Conservation (phyloP, 2,888 invertebrate species). For the Ephialtes manifestator region DNA sequence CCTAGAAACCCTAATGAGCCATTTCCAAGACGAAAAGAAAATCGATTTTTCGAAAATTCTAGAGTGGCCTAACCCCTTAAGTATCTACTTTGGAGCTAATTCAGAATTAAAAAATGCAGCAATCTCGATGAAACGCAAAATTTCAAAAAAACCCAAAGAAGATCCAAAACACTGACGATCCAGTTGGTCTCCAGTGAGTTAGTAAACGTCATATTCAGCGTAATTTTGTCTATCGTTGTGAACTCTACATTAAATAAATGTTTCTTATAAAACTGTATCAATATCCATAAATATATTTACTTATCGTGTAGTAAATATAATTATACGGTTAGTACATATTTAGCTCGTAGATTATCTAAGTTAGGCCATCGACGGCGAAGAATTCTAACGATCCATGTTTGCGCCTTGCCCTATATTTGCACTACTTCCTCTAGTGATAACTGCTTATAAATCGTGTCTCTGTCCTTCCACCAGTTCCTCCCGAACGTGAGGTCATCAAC, state of each 20-base stretch:
- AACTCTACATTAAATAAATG: neutral
- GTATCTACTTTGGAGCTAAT: too few species aligned
- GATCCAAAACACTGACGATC: too few species aligned
- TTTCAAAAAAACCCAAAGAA: too few species aligned
- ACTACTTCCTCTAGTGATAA: neutral
- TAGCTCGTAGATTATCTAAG: neutral
- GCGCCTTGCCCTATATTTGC: neutral
- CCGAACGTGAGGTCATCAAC: constrained; percentile 92
- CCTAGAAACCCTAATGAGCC: too few species aligned
- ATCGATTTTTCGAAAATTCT: too few species aligned
- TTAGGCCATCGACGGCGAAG: neutral
- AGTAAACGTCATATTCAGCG: too few species aligned
- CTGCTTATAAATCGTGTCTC: neutral
- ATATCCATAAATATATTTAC: neutral
- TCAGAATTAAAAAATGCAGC: too few species aligned
- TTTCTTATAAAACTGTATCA: neutral
- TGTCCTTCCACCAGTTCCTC: constrained; percentile 88
- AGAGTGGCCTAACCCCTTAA: too few species aligned
- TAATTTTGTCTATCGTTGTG: too few species aligned
- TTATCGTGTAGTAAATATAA: constrained; percentile 26
- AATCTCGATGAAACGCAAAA: too few species aligned
- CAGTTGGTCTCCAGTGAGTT: too few species aligned
- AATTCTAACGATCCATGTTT: neutral
- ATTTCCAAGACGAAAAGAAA: too few species aligned
- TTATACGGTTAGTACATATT: neutral